Conservation (phyloP, 2,888 invertebrate species). For the Scelioninae gen. 1 region DNA sequence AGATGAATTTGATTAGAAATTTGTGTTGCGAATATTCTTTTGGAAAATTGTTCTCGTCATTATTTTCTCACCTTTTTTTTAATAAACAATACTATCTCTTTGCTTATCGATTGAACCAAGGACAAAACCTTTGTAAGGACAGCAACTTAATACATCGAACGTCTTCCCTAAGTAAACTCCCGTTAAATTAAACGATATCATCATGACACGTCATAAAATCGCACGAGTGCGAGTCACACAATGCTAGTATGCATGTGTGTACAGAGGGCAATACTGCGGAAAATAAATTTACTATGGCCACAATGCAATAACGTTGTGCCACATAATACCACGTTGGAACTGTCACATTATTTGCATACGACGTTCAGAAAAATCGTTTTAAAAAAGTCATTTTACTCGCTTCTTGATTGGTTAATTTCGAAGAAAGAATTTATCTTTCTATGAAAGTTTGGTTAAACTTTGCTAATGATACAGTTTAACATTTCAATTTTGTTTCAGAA, state of each 20-base stretch:
- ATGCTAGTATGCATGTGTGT: constrained; percentile 47
- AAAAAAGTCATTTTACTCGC: constrained; percentile 40
- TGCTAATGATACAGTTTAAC: too few relatives aligned
- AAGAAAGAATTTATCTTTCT: not conserved
- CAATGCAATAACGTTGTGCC: constrained; percentile 61
- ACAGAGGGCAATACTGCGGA: constrained; percentile 57
- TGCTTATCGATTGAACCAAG: constrained; percentile 50
- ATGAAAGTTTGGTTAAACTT: not conserved
- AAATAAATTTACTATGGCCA: constrained; percentile 67
- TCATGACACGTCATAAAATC: constrained; percentile 71
- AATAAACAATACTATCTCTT: constrained; percentile 52
- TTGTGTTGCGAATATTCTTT: constrained; percentile 13
- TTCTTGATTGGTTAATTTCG: constrained; percentile 29
- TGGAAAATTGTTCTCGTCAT: not conserved
- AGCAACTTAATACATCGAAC: constrained; percentile 21
- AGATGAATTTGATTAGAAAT: not conserved
- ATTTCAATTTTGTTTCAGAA: too few relatives aligned
- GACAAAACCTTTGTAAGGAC: constrained; percentile 49
- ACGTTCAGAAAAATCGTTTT: constrained; percentile 56
- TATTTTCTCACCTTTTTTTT: not conserved
- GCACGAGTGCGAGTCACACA: constrained; percentile 60
- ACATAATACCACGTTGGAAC: constrained; percentile 59
- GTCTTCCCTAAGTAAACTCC: constrained; percentile 63
- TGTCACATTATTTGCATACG: constrained; percentile 59
- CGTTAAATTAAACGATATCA: constrained; percentile 70